Conservation (phyloP, 2,888 invertebrate species). For the Pardosa pseudoannulata region DNA sequence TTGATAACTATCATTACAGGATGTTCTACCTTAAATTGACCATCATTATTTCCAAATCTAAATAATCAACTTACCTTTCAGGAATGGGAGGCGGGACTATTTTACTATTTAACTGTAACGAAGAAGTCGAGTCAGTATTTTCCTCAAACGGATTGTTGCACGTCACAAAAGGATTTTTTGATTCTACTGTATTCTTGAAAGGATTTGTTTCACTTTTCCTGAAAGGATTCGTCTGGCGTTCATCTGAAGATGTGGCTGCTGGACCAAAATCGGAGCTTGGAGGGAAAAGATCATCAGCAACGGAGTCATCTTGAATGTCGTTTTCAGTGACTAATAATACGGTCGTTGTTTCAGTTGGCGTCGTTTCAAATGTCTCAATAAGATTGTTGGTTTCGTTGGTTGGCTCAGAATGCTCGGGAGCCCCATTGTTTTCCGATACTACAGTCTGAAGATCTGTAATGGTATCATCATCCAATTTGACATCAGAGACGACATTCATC, state of each 20-base stretch:
- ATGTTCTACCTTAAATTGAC: no score
- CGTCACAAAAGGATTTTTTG: conserved; percentile 24
- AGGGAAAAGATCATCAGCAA: no score
- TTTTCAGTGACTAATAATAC: not conserved
- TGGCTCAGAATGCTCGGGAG: not conserved
- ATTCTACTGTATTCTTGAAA: conserved; percentile 9
- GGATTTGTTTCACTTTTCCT: conserved; percentile 26
- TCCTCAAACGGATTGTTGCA: conserved; percentile 28
- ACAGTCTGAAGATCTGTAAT: not conserved
- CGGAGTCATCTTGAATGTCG: no score
- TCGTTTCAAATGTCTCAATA: not conserved
- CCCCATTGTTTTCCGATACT: not conserved
- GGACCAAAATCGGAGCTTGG: no score
- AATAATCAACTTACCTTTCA: conserved; percentile 38
- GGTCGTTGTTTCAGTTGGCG: not conserved
- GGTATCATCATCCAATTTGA: not conserved
- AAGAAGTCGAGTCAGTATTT: conserved; percentile 12
- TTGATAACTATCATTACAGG: no score
- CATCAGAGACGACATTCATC: no score
- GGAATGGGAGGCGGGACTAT: conserved; percentile 31
- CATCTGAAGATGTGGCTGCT: not conserved
- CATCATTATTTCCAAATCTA: no score
- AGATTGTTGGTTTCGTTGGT: not conserved
- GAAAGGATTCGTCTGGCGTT: conserved; percentile 13
- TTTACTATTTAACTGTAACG: conserved; percentile 42